These are phyloP conservation scores for Pelecanus crispus DNA, from an alignment of 2,113 vertebrate species.

Conservation along the genomic window DNA sequence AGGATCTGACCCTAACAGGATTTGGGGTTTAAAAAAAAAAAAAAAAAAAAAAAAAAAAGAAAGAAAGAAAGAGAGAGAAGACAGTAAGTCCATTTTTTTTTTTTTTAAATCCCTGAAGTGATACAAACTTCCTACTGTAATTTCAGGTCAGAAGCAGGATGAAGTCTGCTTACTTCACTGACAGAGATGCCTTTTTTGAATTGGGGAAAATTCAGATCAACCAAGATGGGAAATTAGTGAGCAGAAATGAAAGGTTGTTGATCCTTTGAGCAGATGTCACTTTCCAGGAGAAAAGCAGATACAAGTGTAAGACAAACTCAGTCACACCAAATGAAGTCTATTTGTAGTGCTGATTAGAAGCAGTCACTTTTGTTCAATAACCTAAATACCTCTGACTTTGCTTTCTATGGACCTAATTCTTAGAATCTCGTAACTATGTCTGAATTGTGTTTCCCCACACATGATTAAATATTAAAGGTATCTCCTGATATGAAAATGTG, in stretches of 20 bases:
- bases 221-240: too few relatives aligned
- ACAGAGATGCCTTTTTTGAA: not conserved
- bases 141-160: not conserved
- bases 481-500: not conserved
- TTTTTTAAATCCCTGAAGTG: not conserved
- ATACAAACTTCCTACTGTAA: not conserved
- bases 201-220: too few relatives aligned
- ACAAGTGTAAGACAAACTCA: not conserved
- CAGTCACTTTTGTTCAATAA: not conserved
- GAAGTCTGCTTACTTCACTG: not conserved
- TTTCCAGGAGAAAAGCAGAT: not conserved
- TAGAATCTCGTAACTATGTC: not conserved
- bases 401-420: not conserved
- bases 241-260: too few relatives aligned
- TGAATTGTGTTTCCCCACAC: not conserved
- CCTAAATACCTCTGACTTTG: not conserved
- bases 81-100: not conserved
- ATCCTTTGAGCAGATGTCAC: too few relatives aligned
- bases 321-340: not conserved
- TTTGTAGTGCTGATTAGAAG: not conserved
- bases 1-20: not conserved
- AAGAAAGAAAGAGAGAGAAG: not conserved
- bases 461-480: not conserved
- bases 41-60: not conserved
- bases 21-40: not conserved